A percentile compares a stretch with the other conserved stretches of the same genome.
phyloP scores from a whole-genome alignment of 1,140 invertebrate genomes.

The Solenopsis fugax region DNA sequence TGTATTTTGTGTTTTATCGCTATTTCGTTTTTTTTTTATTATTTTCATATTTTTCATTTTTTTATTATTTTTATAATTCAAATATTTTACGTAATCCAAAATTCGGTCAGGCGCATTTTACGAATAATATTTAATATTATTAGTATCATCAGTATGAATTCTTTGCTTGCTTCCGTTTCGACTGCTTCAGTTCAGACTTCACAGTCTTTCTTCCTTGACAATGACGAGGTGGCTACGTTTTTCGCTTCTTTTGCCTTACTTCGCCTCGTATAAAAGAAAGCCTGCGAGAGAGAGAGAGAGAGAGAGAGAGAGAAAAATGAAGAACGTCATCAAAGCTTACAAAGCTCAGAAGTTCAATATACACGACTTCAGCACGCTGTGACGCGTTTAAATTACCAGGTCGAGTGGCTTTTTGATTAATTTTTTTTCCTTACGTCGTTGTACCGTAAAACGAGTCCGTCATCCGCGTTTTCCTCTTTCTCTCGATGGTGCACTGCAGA shows the following conservation, averaged over 20 bases:
- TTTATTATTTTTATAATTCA: neutral
- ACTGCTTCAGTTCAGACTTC: constrained; percentile 28
- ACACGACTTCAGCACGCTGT: constrained; percentile 39
- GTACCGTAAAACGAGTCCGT: constrained; percentile 46
- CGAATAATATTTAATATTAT: neutral
- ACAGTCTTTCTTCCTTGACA: constrained; percentile 38
- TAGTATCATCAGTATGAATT: neutral
- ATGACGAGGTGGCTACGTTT: constrained; percentile 40
- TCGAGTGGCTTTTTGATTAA: constrained; percentile 60
- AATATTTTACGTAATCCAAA: neutral
- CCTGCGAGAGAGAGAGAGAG: neutral
- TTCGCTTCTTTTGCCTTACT: constrained; percentile 35
- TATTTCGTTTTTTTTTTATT: neutral
- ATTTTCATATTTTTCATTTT: neutral
- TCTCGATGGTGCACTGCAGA: constrained; percentile 1
- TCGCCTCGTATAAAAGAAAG: constrained; percentile 15
- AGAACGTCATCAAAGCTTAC: constrained; percentile 61
- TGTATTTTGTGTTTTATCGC: neutral
- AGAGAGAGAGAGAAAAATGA: neutral
- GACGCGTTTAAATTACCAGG: constrained; percentile 63
- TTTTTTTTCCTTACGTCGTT: constrained; percentile 55
- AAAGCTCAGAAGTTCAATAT: constrained; percentile 59
- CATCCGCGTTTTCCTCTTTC: constrained; percentile 31
- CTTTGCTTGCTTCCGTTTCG: constrained; percentile 47
- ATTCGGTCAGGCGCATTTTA: neutral